Evolutionary conservation across 2,888 invertebrate species (phyloP).

Genomic region (Clusia tigrina): DNA sequence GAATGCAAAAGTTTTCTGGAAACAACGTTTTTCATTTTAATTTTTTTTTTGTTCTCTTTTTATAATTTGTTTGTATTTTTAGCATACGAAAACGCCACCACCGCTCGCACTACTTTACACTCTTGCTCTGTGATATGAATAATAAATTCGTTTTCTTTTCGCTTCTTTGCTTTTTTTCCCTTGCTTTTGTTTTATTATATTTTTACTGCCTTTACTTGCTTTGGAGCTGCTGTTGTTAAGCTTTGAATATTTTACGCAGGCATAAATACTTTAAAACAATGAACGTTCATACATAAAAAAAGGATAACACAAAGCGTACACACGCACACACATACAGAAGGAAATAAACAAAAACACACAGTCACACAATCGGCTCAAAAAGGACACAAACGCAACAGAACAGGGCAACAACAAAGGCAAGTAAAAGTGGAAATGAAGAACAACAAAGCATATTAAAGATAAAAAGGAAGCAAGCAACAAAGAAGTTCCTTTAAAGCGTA

Average conservation of each 20-base stretch:
- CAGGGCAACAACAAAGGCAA: neutral
- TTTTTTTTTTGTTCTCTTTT: too few species aligned
- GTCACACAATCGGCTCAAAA: constrained; percentile 13
- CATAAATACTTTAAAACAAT: constrained; percentile 58
- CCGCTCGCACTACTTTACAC: constrained; percentile 35
- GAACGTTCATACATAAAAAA: constrained; percentile 43
- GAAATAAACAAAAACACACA: constrained; percentile 48
- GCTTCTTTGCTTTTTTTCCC: constrained; percentile 20
- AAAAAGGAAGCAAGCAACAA: constrained; percentile 28
- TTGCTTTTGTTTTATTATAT: constrained; percentile 37
- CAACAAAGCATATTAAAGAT: constrained; percentile 38
- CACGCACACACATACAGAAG: neutral
- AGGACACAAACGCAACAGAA: constrained; percentile 13
- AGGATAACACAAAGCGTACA: neutral
- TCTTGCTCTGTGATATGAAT: constrained; percentile 59
- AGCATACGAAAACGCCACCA: too few species aligned
- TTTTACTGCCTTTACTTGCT: constrained; percentile 18
- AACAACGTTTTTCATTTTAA: constrained; percentile 10
- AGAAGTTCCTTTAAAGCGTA: constrained; percentile 35
- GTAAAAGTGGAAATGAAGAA: constrained; percentile 38
- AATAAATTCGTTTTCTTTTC: constrained; percentile 53
- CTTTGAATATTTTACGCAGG: constrained; percentile 57
- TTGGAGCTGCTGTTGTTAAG: constrained; percentile 31
- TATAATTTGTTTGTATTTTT: too few species aligned
- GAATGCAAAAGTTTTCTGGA: constrained; percentile 21